phyloP scores from a whole-genome alignment of 2,797 vertebrate species.

The Valencia hispanica region DNA sequence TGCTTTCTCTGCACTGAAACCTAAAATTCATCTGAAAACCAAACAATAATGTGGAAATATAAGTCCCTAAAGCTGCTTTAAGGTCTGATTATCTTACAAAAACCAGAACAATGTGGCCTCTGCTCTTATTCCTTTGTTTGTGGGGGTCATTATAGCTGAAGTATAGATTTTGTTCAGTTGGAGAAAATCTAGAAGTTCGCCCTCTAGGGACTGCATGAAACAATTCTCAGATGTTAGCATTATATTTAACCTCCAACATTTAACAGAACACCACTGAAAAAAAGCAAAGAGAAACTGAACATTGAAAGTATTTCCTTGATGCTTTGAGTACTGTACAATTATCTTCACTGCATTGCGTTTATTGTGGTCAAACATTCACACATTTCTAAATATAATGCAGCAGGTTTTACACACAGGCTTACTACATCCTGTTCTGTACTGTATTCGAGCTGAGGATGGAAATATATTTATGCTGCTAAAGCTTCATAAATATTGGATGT shows the following conservation, averaged over 20 bases:
- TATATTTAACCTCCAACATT: not conserved
- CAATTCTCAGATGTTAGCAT: not conserved
- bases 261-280: not conserved
- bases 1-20: not conserved
- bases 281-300: not conserved
- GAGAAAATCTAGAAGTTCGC: slow-evolving; percentile 1
- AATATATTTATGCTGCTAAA: slow-evolving; percentile 69
- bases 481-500: slow-evolving; percentile 78
- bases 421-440: slow-evolving; percentile 41
- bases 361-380: not conserved
- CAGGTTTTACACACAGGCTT: slow-evolving; percentile 15
- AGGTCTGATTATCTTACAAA: not conserved
- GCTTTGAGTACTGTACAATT: not conserved
- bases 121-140: not conserved
- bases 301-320: not conserved
- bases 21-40: not conserved
- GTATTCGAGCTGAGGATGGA: slow-evolving; percentile 22
- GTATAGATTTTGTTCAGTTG: not conserved
- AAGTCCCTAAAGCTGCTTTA: not conserved
- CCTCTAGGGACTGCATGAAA: not conserved
- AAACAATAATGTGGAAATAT: not conserved
- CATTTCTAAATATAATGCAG: not conserved
- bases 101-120: not conserved
- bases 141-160: not conserved
- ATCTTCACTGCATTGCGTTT: not conserved